phyloP scores from a whole-genome alignment of 2,113 vertebrate species.

The Cyphomyrus discorhynchus region DNA sequence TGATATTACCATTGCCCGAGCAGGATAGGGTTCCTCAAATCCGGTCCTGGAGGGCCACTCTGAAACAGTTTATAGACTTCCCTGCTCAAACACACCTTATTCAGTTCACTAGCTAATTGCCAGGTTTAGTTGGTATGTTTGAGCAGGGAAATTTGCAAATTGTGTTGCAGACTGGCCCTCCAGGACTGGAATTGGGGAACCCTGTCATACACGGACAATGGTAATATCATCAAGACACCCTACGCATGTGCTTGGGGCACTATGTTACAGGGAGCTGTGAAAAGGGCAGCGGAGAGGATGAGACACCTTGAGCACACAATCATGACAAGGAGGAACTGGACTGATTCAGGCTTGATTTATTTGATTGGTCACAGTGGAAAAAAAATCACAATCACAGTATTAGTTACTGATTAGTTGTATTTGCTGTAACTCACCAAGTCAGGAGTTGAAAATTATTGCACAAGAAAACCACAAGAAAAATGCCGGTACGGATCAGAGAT shows the following conservation, averaged over 20 bases:
- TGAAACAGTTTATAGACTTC: background rate
- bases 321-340: background rate
- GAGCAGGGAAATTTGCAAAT: too few relatives aligned
- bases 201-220: background rate
- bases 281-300: background rate
- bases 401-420: background rate
- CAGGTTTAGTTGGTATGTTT: background rate
- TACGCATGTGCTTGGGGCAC: too few relatives aligned
- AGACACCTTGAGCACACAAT: background rate
- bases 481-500: background rate
- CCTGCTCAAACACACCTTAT: background rate
- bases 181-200: too few relatives aligned
- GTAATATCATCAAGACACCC: too few relatives aligned
- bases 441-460: background rate
- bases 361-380: background rate
- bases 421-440: background rate
- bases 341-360: background rate
- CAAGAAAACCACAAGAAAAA: background rate
- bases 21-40: background rate
- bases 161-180: too few relatives aligned
- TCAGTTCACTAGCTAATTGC: background rate
- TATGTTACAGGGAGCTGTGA: too few relatives aligned
- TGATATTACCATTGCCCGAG: background rate
- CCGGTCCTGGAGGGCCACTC: background rate
- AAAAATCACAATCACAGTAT: background rate